Percentiles rank a stretch among this genome's conserved stretches.
Conservation (phyloP, 2,113 vertebrate genomes). For the Ophthalmotilapia sp. region DNA sequence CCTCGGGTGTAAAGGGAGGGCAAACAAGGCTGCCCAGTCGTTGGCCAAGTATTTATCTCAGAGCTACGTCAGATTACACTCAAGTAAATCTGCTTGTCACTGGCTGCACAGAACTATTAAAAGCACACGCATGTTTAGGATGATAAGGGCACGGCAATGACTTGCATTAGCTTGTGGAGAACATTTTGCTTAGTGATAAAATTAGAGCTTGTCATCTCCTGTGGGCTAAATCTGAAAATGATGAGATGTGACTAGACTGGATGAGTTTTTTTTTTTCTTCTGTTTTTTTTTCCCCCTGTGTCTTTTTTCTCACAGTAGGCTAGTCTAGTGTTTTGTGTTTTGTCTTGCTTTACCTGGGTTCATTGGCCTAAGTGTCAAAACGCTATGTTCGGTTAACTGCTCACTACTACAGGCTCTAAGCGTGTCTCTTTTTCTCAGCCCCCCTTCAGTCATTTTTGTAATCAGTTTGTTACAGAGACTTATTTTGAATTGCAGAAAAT, state of each 20-base stretch:
- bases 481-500: slow-evolving; percentile 15
- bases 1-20: background rate
- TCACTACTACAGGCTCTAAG: background rate
- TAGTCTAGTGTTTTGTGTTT: background rate
- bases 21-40: background rate
- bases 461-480: slow-evolving; percentile 46
- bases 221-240: background rate
- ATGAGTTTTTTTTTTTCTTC: background rate
- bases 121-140: background rate
- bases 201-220: slow-evolving; percentile 16
- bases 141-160: slow-evolving; percentile 26
- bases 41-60: background rate
- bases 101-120: slow-evolving; percentile 11
- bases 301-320: background rate
- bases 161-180: slow-evolving; percentile 11
- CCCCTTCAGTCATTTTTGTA: slow-evolving; percentile 41
- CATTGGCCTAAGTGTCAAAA: background rate
- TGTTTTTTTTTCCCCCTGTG: rapidly evolving
- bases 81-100: background rate
- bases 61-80: slow-evolving; percentile 5
- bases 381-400: background rate
- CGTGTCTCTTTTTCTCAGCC: background rate
- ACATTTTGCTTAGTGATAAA: slow-evolving; percentile 11
- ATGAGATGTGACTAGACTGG: slow-evolving; percentile 7
- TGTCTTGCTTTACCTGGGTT: background rate